Base-by-base conservation (phyloP, 1,140 invertebrate genomes). In the Drosophila ogumai region DNA sequence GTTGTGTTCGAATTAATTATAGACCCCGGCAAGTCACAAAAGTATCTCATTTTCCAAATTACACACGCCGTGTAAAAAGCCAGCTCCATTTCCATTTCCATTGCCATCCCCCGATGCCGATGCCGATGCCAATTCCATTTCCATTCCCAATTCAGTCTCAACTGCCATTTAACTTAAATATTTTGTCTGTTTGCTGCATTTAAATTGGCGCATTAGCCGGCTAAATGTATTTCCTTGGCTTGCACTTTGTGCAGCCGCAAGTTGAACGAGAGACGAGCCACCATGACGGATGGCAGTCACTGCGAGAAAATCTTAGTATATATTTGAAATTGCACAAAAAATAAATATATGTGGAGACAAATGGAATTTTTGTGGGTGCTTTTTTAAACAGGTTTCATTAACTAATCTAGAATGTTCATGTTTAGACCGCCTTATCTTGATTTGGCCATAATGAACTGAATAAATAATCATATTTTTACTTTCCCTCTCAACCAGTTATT, bases 1-100 rank as follows among this genome's bases (percentile, higher is more conserved):
- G 31, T 64, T 58, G 82, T 67, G 72, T 71, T 86, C 67, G 68
- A 69, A 84, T 87, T 87, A 87, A 87, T 87, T 87, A 88, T 78
- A 87, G 72, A 74, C 59, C 63, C 67, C 68, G 71, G 67, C 82
- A 73, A 82, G 75, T 77, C 75, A 82, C 84, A 88, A 87, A 84
- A 87, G 84, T 87, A 87, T 88, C 84, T 87, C 80, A 87, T 87
- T 88, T 87, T 77, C 47, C 49, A 87, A 87, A 87, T 87, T 87
- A 79, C 82, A 73, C 59, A 82, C 75, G 59, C 38, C 43, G 72
- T 59, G 69, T 63, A 60, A 58, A 75, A 38, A 54, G 46, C 75
- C 64, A 66, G 58, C 60, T 69, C 46, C 56, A 61, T 41, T 31
- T 32, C 61, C 66, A 66, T 58, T 47, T 12, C 61, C 52, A 56